Percentiles rank a stretch among this genome's conserved stretches.
Conservation (phyloP, 2,797 vertebrate species). For the Peromyscus eremicus region DNA sequence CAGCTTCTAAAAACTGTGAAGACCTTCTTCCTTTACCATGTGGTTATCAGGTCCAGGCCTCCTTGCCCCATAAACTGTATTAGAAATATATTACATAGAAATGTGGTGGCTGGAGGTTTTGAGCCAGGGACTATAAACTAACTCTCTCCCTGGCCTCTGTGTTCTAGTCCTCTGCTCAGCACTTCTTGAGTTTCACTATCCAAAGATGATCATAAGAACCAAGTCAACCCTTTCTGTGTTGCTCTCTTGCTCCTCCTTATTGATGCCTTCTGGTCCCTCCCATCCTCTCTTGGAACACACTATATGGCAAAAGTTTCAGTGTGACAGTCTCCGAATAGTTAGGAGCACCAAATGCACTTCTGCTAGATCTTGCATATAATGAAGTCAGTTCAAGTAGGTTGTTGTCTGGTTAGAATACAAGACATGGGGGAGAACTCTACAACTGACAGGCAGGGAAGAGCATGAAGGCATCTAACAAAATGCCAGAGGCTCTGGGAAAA, state of each 20-base stretch:
- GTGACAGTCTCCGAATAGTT: conserved; percentile 36
- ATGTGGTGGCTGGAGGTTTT: background rate
- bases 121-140: background rate
- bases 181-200: conserved; percentile 48
- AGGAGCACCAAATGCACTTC: conserved; percentile 6
- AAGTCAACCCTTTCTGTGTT: background rate
- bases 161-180: background rate
- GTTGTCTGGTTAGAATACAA: background rate
- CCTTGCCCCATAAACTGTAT: background rate
- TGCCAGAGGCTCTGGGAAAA: conserved; percentile 13
- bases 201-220: background rate
- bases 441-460: background rate
- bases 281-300: background rate
- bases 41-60: background rate
- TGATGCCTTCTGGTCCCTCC: conserved; percentile 12
- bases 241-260: background rate
- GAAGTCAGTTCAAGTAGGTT: conserved; percentile 5
- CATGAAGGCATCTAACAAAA: background rate
- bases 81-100: background rate
- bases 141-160: background rate
- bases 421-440: background rate
- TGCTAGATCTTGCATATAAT: background rate
- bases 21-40: background rate
- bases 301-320: background rate
- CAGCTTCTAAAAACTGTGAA: background rate